These are phyloP conservation scores for Vireo griseus DNA, from an alignment of 2,797 vertebrate genomes.

Conservation along the genomic window DNA sequence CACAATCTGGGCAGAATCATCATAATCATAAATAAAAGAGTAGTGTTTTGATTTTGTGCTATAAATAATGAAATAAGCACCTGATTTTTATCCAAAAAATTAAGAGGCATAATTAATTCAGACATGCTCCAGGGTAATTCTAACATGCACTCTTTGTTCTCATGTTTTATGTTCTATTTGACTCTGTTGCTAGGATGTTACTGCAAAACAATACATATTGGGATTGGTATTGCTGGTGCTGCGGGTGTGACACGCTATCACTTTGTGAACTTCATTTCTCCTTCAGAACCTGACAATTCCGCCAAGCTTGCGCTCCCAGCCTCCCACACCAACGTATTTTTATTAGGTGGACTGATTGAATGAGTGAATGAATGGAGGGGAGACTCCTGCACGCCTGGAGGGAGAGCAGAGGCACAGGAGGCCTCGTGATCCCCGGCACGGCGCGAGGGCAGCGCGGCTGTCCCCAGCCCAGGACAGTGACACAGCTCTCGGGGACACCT, in stretches of 20 bases:
- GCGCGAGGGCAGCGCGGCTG: not conserved
- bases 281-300: not conserved
- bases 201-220: not conserved
- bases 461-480: not conserved
- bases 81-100: slow-evolving; percentile 48
- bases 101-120: slow-evolving; percentile 52
- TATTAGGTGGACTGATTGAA: not conserved
- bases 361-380: not conserved
- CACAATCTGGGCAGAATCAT: slow-evolving; percentile 6
- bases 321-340: not conserved
- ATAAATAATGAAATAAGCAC: slow-evolving; percentile 47
- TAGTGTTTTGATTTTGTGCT: slow-evolving; percentile 44
- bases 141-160: not conserved
- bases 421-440: accelerated
- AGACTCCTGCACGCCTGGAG: not conserved
- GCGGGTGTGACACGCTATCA: accelerated
- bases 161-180: not conserved
- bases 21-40: slow-evolving; percentile 27
- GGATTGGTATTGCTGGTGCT: accelerated
- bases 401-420: not conserved
- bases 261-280: not conserved
- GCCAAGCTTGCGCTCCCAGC: not conserved
- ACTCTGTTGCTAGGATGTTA: not conserved
- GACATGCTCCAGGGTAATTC: slow-evolving; percentile 22
- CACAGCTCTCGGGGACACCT: accelerated